Conservation (phyloP, 2,797 vertebrate genomes). For the Sebastes hubbsi region DNA sequence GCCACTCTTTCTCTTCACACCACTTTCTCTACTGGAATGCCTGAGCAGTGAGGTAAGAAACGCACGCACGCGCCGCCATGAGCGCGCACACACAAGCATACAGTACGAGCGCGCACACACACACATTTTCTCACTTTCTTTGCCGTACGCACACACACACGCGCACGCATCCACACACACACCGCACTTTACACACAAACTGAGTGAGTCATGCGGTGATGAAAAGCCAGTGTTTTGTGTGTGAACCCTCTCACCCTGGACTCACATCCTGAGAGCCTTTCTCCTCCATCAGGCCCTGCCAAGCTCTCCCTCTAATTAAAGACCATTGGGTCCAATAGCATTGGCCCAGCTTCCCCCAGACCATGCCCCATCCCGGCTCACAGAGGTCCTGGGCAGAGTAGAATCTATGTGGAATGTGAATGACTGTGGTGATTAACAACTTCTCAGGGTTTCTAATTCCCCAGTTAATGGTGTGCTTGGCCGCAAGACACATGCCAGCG, state of each 20-base stretch:
- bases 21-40: constrained; percentile 84
- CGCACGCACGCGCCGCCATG: constrained; percentile 37
- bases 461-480: constrained; percentile 64
- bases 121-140: constrained; percentile 57
- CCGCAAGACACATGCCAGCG: constrained; percentile 49
- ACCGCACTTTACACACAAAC: constrained; percentile 70
- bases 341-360: constrained; percentile 66
- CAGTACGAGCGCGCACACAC: constrained; percentile 40
- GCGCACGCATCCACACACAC: constrained; percentile 48
- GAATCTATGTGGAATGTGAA: constrained; percentile 74
- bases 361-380: constrained; percentile 69
- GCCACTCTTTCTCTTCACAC: constrained; percentile 82
- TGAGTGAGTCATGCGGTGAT: constrained; percentile 83
- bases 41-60: constrained; percentile 86
- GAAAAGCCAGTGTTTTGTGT: constrained; percentile 86
- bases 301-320: constrained; percentile 86
- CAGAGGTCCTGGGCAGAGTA: constrained; percentile 63
- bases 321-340: constrained; percentile 78
- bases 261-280: constrained; percentile 85
- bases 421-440: constrained; percentile 77
- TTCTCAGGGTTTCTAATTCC: constrained; percentile 77
- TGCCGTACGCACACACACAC: constrained; percentile 5
- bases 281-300: constrained; percentile 81
- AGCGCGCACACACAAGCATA: constrained; percentile 35
- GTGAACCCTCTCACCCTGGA: constrained; percentile 84